Conservation (phyloP, 92 coral and sea anemone species). For the Paramuricea clavata region DNA sequence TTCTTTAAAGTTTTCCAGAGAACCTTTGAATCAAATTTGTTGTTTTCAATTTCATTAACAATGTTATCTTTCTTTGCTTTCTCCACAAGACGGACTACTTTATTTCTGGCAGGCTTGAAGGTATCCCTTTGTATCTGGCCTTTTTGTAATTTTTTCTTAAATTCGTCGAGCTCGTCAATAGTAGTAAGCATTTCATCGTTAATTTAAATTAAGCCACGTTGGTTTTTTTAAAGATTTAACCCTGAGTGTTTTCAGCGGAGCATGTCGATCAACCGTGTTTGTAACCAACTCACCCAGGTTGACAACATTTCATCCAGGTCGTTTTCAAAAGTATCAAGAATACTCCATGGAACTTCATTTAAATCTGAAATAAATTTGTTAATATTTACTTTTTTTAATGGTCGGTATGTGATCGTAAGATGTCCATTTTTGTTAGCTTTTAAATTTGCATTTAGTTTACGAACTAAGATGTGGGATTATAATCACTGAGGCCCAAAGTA, state of each 20-base stretch:
- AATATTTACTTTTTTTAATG: conserved; percentile 43
- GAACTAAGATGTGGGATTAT: conserved; percentile 42
- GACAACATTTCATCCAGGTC: conserved; percentile 49
- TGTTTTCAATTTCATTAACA: conserved; percentile 60
- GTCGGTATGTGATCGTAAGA: conserved; percentile 52
- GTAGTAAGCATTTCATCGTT: conserved; percentile 51
- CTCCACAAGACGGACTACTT: conserved; percentile 61
- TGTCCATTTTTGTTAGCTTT: conserved; percentile 25
- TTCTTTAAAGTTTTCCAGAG: conserved; percentile 60
- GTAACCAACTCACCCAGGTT: conserved; percentile 32
- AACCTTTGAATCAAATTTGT: too few species aligned
- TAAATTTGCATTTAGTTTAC: conserved; percentile 67
- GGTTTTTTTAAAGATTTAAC: conserved; percentile 57
- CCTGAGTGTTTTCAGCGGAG: conserved; percentile 40
- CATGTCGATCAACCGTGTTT: conserved; percentile 33
- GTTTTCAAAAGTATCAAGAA: conserved; percentile 43
- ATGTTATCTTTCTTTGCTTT: conserved; percentile 58
- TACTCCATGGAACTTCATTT: conserved; percentile 17
- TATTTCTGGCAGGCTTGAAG: conserved; percentile 62
- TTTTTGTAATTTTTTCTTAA: conserved; percentile 59
- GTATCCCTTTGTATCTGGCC: conserved; percentile 45
- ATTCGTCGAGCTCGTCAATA: conserved; percentile 44
- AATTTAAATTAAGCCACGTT: conserved; percentile 57
- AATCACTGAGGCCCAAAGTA: conserved; percentile 53
- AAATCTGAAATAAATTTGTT: conserved; percentile 38